phyloP scores from a whole-genome alignment of 2,888 invertebrate species.

The Muscina levida region DNA sequence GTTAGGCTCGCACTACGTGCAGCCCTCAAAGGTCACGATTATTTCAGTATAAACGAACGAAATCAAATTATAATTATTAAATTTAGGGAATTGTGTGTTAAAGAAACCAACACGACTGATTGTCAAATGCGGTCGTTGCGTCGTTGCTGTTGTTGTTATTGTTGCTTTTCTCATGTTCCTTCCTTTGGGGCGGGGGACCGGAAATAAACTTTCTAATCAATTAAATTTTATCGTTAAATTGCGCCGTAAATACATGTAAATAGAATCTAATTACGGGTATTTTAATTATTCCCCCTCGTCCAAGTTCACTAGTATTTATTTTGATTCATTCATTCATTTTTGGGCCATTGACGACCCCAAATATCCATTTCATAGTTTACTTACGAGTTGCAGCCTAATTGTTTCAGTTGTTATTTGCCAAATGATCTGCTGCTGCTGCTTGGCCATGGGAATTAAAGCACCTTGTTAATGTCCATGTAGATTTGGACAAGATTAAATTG shows the following conservation, averaged over 20 bases:
- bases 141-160: background rate
- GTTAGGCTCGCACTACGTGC: conserved; percentile 18
- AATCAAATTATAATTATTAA: conserved; percentile 54
- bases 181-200: conserved; percentile 45
- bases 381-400: background rate
- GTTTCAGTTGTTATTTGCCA: background rate
- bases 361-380: conserved; percentile 6
- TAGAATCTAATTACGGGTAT: conserved; percentile 64
- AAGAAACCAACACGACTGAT: conserved; percentile 21
- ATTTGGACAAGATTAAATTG: conserved; percentile 48
- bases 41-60: conserved; percentile 58
- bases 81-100: conserved; percentile 68
- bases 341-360: no score
- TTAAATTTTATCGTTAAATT: conserved; percentile 70
- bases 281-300: no score
- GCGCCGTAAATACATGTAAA: conserved; percentile 73
- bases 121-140: conserved; percentile 32
- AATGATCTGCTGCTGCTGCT: background rate
- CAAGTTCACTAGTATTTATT: conserved; percentile 40
- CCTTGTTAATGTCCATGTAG: conserved; percentile 62
- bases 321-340: conserved; percentile 29
- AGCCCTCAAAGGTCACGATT: conserved; percentile 51
- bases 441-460: conserved; percentile 58
- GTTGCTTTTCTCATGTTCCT: conserved; percentile 15
- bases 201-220: conserved; percentile 73